Evolutionary conservation across 2,888 invertebrate genomes (phyloP).

Genomic region (Serrognathus titanus): DNA sequence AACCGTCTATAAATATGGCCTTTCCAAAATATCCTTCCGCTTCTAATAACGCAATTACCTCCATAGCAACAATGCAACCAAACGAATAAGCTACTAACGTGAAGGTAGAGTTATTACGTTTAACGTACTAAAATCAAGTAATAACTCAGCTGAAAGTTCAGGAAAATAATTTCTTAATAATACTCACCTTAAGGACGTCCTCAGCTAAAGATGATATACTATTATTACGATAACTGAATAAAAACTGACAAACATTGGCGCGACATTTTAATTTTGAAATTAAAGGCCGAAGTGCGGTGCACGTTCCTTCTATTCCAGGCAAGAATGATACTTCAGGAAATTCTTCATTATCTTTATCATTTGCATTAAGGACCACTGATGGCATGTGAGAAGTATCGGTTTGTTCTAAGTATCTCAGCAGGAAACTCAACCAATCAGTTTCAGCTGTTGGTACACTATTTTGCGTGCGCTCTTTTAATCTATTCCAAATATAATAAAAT

Average conservation of each 20-base stretch:
- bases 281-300: conserved; percentile 53
- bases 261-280: conserved; percentile 53
- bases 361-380: conserved; percentile 54
- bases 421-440: too few species aligned
- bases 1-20: conserved; percentile 73
- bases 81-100: conserved; percentile 82
- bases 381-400: neutral
- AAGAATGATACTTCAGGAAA: conserved; percentile 42
- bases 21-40: conserved; percentile 57
- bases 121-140: too few species aligned
- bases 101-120: conserved; percentile 48
- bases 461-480: too few species aligned
- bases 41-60: conserved; percentile 70
- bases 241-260: conserved; percentile 56
- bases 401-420: too few species aligned
- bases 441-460: too few species aligned
- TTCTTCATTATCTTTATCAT: neutral
- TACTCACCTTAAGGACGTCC: conserved; percentile 53
- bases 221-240: conserved; percentile 47
- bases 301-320: conserved; percentile 68
- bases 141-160: too few species aligned
- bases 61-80: conserved; percentile 72
- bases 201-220: conserved; percentile 53
- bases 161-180: neutral
- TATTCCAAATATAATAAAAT: too few species aligned